Evolutionary conservation across 2,113 vertebrate species (phyloP).

Genomic region (Ailuropoda melanoleuca): DNA sequence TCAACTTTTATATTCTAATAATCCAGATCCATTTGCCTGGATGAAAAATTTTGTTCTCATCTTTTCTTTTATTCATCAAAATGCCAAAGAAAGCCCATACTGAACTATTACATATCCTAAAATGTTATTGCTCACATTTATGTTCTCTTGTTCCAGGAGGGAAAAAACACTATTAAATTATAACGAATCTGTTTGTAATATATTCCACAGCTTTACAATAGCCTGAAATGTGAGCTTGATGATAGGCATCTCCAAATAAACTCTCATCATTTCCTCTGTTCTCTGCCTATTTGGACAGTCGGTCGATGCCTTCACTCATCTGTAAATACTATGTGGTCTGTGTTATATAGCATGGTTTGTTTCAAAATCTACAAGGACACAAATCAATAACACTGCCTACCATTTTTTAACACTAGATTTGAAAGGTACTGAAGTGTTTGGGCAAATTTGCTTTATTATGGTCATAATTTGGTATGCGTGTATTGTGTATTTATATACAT

Average conservation of each 20-base stretch:
- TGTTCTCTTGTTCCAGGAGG: constrained; percentile 64
- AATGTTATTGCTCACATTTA: constrained; percentile 65
- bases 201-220: constrained; percentile 44
- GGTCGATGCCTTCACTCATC: constrained; percentile 10
- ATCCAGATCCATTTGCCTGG: constrained; percentile 56
- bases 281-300: constrained; percentile 22
- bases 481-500: background rate
- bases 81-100: constrained; percentile 55
- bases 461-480: constrained; percentile 4
- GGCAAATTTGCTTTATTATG: constrained; percentile 2
- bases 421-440: constrained; percentile 2
- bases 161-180: constrained; percentile 57
- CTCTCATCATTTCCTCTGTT: constrained; percentile 36
- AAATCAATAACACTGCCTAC: background rate
- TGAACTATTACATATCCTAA: constrained; percentile 61
- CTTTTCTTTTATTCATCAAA: constrained; percentile 67
- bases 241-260: constrained; percentile 43
- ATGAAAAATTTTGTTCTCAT: constrained; percentile 56
- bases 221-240: constrained; percentile 36
- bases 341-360: background rate
- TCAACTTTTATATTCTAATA: constrained; percentile 60
- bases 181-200: constrained; percentile 55
- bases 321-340: constrained; percentile 40
- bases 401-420: constrained; percentile 19
- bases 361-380: constrained; percentile 15